Evolutionary conservation across 2,797 vertebrate genomes (phyloP), one percentile per base, ranked within the genome.

Genomic region (Lophotriccus pileatus): DNA sequence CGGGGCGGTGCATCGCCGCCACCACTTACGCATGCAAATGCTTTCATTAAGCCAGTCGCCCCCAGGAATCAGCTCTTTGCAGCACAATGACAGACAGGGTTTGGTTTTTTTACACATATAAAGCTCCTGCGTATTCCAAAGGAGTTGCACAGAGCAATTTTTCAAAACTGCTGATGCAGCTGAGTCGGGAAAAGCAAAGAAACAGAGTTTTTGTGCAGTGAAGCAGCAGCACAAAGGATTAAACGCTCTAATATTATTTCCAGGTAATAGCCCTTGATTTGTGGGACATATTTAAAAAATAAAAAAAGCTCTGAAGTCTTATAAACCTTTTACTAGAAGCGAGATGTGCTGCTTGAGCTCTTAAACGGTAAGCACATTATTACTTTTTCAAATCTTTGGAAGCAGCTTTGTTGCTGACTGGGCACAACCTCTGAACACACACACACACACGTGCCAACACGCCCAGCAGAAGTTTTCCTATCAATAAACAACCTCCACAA

Each of bases 361-460:
- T 68, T 55, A 74, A 74, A 87, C 19, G 77, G 46, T 49, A 79
- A 91, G 49, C 21, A 8, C 28, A 3, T 91, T 32, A 90, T 76
- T 46, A 74, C 64, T 93, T 93, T 74, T 89, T 78, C 85, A 64
- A 90, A 84, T 25, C 84, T 96, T 94, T 94, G 91, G 95, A 94
- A 95, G 36, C 52, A 36, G 89, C 47, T 32, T 56, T 44, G 81
- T 10, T 37, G 77, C 77, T 69, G 64, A 22, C 67, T 67, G 89
- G 80, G 81, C 80, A 83, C 34, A 68, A 85, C 64, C 68, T 43
- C 66, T 19, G 70, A 47, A 52, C 70, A 12, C 28, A 2, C 59
- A 12, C 28, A 2, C 59, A 64, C 72, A 91, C 44, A 44, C 0
- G 14, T 47, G 78, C 79, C 76, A 78, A 68, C n/a, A 36, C 44